Percentiles rank a stretch among this genome's conserved stretches.
phyloP scores from a whole-genome alignment of 2,888 invertebrate genomes.

The Hartigia nigra region DNA sequence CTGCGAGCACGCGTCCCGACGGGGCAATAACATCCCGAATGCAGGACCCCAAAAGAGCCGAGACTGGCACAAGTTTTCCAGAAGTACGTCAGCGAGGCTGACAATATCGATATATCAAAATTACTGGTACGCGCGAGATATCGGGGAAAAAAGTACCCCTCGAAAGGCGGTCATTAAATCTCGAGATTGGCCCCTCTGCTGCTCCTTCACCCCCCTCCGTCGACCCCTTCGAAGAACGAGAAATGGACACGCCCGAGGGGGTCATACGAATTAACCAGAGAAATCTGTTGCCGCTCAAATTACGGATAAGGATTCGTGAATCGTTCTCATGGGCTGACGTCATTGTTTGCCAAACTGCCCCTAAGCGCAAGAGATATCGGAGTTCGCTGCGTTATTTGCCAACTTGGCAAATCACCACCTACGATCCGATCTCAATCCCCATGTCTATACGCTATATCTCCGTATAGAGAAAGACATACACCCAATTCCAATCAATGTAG shows the following conservation, averaged over 20 bases:
- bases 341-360: constrained; percentile 33
- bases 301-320: constrained; percentile 26
- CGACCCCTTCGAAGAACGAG: constrained; percentile 25
- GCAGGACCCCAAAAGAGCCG: constrained; percentile 29
- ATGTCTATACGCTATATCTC: background rate
- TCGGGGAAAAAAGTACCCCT: background rate
- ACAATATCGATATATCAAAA: constrained; percentile 54
- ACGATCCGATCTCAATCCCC: background rate
- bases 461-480: background rate
- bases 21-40: constrained; percentile 45
- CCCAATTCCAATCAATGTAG: background rate
- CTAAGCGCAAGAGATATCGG: background rate
- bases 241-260: constrained; percentile 15
- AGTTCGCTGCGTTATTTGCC: constrained; percentile 13
- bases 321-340: constrained; percentile 29
- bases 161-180: constrained; percentile 39
- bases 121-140: constrained; percentile 49
- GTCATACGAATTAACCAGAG: background rate
- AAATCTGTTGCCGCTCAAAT: constrained; percentile 12
- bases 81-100: constrained; percentile 20
- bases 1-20: constrained; percentile 27
- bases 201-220: constrained; percentile 6
- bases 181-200: constrained; percentile 15
- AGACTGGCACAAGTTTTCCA: constrained; percentile 13
- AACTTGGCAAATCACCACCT: background rate